These are phyloP conservation scores for Neogale vison DNA, from an alignment of 2,113 vertebrate genomes.

Conservation along the genomic window DNA sequence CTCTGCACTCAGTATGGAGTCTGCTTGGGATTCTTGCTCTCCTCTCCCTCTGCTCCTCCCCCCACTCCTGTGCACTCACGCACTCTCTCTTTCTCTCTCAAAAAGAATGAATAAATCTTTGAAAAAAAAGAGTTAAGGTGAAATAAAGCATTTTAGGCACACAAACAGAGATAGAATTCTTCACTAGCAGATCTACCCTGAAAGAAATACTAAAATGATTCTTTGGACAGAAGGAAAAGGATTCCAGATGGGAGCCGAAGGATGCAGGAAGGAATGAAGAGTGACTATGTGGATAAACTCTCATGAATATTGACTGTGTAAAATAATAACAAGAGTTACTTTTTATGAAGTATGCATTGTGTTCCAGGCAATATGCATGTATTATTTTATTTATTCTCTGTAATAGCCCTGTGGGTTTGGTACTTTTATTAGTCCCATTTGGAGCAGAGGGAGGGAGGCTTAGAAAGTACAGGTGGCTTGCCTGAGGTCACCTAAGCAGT, in stretches of 20 bases:
- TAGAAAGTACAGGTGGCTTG: background rate
- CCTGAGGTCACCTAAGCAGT: background rate
- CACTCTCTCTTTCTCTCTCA: background rate
- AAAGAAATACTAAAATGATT: background rate
- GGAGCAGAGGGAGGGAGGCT: background rate
- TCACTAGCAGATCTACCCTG: background rate
- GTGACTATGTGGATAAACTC: too few species aligned
- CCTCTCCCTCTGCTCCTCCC: background rate
- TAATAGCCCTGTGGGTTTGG: background rate
- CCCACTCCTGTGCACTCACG: background rate
- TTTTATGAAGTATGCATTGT: background rate
- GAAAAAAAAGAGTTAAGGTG: background rate
- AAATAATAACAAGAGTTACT: background rate
- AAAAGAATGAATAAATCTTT: background rate
- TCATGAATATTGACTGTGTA: fast-evolving
- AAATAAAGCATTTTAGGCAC: background rate
- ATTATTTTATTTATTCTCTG: background rate
- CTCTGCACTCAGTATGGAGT: background rate
- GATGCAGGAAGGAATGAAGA: background rate
- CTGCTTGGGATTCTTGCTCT: background rate
- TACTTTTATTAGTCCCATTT: background rate
- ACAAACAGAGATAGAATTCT: background rate
- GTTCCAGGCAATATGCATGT: background rate
- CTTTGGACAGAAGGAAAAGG: background rate
- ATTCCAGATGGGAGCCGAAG: background rate